These are phyloP conservation scores for Drosophila tripunctata DNA, from an alignment of 2,888 invertebrate species.

Conservation along the genomic window DNA sequence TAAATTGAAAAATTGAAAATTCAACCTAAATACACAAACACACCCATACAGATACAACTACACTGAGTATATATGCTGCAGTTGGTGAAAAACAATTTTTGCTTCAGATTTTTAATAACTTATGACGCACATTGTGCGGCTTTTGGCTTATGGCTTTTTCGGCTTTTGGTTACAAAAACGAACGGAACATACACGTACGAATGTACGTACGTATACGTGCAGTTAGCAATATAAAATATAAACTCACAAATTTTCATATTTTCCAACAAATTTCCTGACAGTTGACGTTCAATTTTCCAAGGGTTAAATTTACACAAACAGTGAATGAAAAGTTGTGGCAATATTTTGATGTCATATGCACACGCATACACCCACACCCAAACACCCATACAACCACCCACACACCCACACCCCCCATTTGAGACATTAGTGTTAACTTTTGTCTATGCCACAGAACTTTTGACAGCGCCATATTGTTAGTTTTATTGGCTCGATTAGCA, in stretches of 20 bases:
- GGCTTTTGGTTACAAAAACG: constrained; percentile 12
- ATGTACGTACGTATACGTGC: too few relatives aligned
- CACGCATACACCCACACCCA: constrained; percentile 2
- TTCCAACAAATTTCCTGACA: constrained; percentile 25
- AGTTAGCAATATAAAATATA: not conserved
- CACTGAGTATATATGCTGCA: not conserved
- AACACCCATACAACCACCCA: not conserved
- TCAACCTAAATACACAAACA: constrained; percentile 21
- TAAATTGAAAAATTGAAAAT: constrained; percentile 34
- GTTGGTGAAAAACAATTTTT: constrained; percentile 21
- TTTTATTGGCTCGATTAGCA: constrained; percentile 12
- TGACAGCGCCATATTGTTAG: not conserved
- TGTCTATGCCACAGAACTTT: constrained; percentile 6
- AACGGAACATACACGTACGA: too few relatives aligned
- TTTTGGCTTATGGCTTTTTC: constrained; percentile 10
- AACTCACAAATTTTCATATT: constrained; percentile 30
- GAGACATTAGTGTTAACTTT: constrained; percentile 8
- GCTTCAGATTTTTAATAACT: constrained; percentile 60
- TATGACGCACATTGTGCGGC: constrained; percentile 38
- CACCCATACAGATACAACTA: constrained; percentile 5
- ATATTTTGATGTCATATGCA: constrained; percentile 27
- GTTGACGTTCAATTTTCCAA: constrained; percentile 20
- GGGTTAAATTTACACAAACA: constrained; percentile 8
- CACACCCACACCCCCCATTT: not conserved
- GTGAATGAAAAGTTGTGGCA: constrained; percentile 3